Evolutionary conservation across 2,113 vertebrate genomes (phyloP), one percentile per base, ranked within the genome.

Genomic region (Notarius lentiginosus): DNA sequence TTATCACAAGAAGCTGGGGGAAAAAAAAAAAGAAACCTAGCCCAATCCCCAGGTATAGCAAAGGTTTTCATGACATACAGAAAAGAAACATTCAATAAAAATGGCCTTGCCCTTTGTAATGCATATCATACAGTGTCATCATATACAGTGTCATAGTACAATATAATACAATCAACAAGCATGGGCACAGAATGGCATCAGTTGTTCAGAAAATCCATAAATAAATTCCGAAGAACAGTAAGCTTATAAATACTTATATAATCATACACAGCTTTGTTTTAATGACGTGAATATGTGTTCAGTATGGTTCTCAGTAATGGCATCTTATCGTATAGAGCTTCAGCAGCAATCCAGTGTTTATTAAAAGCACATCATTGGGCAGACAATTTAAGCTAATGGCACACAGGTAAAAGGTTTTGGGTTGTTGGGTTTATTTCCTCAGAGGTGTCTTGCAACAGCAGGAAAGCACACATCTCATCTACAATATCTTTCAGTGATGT

Each of bases 101-200:
- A 65, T 86, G 70, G 86, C 83, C 88, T 90, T 85, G 82, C 77
- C 85, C 55, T 85, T 82, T 82, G 70, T 84, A 84, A 88, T 84
- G 15, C 82, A 88, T 88, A 77, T 84, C 24, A 90, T 86, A 87
- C 86, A 82, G 84, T 66, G 82, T 86, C 55, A 24, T 88, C 70
- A 47, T 87, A 90, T 79, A 83, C 61, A 83, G 60, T 61, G 77
- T 61, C 86, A 49, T 76, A 70, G 73, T 79, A 72, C 72, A 88
- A 85, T 79, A 66, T 72, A 47, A 85, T 73, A 82, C 66, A 79
- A 68, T 75, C 53, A 82, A 82, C 87, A 88, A 87, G 87, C 87
- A 68, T 79, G 86, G 82, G 77, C 87, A 88, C 85, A 49, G 79
- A 41, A 76, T 34, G 83, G 81, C 66, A 60, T 86, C 68, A 60